Evolutionary conservation across 2,888 invertebrate genomes (phyloP), one percentile per base, ranked within the genome.

Genomic region (Deilephila porcellus): DNA sequence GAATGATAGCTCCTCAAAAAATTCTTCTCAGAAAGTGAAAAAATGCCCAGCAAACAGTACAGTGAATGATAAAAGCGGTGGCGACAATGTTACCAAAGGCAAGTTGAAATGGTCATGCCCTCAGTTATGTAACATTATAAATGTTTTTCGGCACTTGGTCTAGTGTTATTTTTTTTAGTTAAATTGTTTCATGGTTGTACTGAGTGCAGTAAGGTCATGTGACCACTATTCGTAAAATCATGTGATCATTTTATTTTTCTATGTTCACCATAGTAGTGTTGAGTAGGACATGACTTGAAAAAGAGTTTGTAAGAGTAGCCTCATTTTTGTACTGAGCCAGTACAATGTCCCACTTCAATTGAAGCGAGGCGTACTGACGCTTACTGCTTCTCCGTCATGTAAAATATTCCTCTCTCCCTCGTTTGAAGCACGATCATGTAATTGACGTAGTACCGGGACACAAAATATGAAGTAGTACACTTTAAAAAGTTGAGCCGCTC

Each of bases 1-100:
- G 95, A 94, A 92, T 92, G 94, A 94, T 88, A 93, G 92, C 89
- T 89, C 91, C 84, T 82, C 92, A 77, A 94, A 93, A 91, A 92
- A 91, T 90, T 83, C 90, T 81, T 82, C 91, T 73, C 91, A 92
- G 83, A 95, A 95, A 92, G 94, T 95, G 91, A 95, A 94, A 93
- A 94, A 93, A 92, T 92, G 90, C 81, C 90, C 92, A 78, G 85
- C 90, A 76, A 90, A 82, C 84, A 91, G 83, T 88, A 90, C 89
- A 84, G 90, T 91, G 86, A 92, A 86, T 84, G 92, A 92, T 80
- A 93, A 91, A 89, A 88, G 87, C 88, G 86, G 81, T 82, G 86
- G 86, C 84, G 92, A 93, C 80, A 91, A 90, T 91, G 89, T 86
- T 87, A 92, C 85, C 88, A 94, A 93, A 92, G 92, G 95, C 93